A percentile compares a stretch with the other conserved stretches of the same genome.
Evolutionary conservation across 1,140 invertebrate species (phyloP).

Genomic region (Halesus radiatus): DNA sequence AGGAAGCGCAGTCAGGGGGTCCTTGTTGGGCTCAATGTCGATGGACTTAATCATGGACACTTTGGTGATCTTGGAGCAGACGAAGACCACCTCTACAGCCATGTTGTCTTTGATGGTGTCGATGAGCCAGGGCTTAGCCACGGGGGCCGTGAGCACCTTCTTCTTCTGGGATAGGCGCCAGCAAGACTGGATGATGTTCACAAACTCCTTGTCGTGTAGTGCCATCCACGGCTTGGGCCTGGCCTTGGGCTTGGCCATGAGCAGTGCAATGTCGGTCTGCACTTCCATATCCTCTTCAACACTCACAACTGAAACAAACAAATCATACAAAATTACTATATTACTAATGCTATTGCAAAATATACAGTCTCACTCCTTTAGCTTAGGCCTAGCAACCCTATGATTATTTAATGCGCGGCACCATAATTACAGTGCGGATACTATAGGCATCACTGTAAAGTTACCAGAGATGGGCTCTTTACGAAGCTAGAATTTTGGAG

Average conservation of each 20-base stretch:
- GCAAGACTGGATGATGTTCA: conserved; percentile 4
- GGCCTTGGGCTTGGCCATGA: neutral
- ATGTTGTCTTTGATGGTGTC: conserved; percentile 6
- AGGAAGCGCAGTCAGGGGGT: neutral
- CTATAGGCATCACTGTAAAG: too few species aligned
- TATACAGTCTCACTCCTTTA: too few species aligned
- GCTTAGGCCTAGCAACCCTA: too few species aligned
- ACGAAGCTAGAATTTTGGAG: too few species aligned
- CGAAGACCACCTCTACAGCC: conserved; percentile 13
- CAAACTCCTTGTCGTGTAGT: neutral
- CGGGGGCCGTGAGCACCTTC: conserved; percentile 18
- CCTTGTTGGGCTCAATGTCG: neutral
- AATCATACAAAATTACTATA: too few species aligned
- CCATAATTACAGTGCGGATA: too few species aligned
- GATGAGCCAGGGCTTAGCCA: conserved; percentile 19
- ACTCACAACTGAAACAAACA: neutral
- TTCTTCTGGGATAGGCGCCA: conserved; percentile 3
- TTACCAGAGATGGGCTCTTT: too few species aligned
- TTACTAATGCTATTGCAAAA: too few species aligned
- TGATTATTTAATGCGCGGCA: too few species aligned
- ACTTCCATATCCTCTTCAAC: too few species aligned
- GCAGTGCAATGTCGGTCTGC: too few species aligned
- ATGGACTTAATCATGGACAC: neutral
- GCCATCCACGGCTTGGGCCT: neutral
- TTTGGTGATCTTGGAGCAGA: neutral